Evolutionary conservation across 2,888 invertebrate genomes (phyloP), one percentile per base, ranked within the genome.

Genomic region (Gastrophysa polygoni): DNA sequence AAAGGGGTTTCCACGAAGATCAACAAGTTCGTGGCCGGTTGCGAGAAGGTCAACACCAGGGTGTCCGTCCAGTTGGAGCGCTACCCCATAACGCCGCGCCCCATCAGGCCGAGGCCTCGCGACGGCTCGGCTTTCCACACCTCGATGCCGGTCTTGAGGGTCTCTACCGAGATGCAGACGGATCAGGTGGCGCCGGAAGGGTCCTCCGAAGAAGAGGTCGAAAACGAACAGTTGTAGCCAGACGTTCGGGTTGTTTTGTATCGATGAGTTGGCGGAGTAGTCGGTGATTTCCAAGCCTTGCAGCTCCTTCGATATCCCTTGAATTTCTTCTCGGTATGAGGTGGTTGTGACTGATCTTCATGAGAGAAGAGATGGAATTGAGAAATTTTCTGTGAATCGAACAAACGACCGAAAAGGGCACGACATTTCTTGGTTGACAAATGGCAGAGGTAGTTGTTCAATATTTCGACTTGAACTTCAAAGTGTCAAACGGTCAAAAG

Each of bases 21-120:
- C 78, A 92, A 93, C 81, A 87, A 89, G 77, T 93, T 93, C 82
- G 85, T 93, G 77, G 92, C 93, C 85, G 94, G 94, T 77, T 94
- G 93, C 85, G 93, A 94, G 85, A 91, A 90, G 83, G 91, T 91
- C 69, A 89, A 87, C 78, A 84, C 68, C 70, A 81, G 71, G 77
- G 81, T 54, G 80, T 61, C 59, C 24, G 51, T 67, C 48, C 49
- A 61, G 32, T 28, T 68, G 50, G 68, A 69, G 56, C 64, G 66
- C 57, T 57, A 64, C 44, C 64, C 67, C 2, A 72, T 62, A 59
- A 90, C 89, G 81, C 91, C 90, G 56, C 85, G 87, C 69, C 88
- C 88, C 69, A 92, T 91, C 83, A 89, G 91, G 76, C 85, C 92
- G 81, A 88, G 89, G 75, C 92, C 92, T 61, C 92, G 92, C 77